These are phyloP conservation scores for Ophioninae sp. DNA, from an alignment of 2,888 invertebrate species.

Conservation along the genomic window DNA sequence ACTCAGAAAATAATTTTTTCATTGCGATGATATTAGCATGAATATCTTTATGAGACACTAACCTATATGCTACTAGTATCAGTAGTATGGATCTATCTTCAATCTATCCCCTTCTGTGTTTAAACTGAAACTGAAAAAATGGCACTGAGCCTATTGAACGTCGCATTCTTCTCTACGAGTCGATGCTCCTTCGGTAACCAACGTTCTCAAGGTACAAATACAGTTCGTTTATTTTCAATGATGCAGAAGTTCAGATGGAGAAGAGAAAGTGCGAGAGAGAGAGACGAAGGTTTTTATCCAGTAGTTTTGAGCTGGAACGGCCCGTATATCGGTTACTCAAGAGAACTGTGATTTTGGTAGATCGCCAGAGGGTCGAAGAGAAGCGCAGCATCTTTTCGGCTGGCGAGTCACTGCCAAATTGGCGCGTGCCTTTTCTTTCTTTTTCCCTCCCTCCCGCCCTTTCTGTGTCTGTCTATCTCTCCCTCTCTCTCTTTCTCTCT, in stretches of 20 bases:
- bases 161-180: too few species aligned
- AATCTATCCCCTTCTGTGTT: not conserved
- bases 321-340: conserved; percentile 29
- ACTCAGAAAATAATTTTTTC: too few species aligned
- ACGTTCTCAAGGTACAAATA: not conserved
- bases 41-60: too few species aligned
- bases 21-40: too few species aligned
- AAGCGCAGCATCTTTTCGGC: conserved; percentile 56
- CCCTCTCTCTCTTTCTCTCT: not conserved
- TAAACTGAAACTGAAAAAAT: not conserved
- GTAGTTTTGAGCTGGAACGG: conserved; percentile 3
- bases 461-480: conserved; percentile 22
- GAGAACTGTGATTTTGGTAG: conserved; percentile 67
- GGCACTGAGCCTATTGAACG: not conserved
- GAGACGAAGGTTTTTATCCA: not conserved
- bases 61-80: too few species aligned
- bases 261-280: not conserved
- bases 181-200: not conserved
- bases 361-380: conserved; percentile 64
- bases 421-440: conserved; percentile 59
- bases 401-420: conserved; percentile 70
- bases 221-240: too few species aligned
- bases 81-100: too few species aligned
- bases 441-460: conserved; percentile 53
- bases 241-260: not conserved